phyloP scores from a whole-genome alignment of 2,888 invertebrate species.

The Glyphotaelius pellucidus region DNA sequence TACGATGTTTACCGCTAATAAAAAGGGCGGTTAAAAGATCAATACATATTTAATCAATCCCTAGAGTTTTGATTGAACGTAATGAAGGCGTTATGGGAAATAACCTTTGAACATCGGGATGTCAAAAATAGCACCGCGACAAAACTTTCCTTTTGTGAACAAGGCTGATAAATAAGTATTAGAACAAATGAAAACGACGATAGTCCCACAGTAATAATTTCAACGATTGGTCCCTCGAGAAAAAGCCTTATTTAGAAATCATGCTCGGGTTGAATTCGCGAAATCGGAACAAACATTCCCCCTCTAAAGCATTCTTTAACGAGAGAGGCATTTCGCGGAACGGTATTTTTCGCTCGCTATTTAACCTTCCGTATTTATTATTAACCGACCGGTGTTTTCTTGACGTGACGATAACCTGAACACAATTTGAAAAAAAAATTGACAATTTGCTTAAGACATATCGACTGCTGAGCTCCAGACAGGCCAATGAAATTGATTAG shows the following conservation, averaged over 20 bases:
- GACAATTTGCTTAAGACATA: neutral
- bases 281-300: neutral
- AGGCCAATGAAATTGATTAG: too few species aligned
- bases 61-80: neutral
- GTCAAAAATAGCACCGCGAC: neutral
- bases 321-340: neutral
- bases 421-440: neutral
- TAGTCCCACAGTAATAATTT: neutral
- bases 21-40: too few species aligned
- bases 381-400: neutral
- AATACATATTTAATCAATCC: too few species aligned
- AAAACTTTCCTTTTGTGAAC: neutral
- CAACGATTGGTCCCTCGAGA: neutral
- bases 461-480: neutral
- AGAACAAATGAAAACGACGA: neutral
- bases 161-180: neutral
- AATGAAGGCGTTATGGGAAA: neutral
- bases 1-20: too few species aligned
- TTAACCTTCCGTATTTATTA: neutral
- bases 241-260: neutral
- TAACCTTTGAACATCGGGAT: neutral
- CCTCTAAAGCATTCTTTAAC: neutral
- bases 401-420: neutral
- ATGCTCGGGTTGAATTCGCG: neutral
- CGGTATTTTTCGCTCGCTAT: neutral